Evolutionary conservation across 2,888 invertebrate species (phyloP).

Genomic region (Eudemis profundana): DNA sequence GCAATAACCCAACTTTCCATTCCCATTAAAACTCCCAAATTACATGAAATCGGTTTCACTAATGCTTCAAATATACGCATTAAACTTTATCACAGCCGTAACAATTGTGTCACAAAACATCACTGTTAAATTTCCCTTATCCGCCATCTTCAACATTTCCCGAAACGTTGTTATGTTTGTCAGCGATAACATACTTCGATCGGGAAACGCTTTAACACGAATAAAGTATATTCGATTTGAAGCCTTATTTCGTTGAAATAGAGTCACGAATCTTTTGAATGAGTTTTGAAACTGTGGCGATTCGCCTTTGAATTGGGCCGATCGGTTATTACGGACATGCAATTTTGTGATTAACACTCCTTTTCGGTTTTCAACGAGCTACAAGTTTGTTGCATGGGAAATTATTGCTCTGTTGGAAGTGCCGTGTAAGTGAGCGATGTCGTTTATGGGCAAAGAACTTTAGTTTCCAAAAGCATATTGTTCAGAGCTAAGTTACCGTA

Average conservation of each 20-base stretch:
- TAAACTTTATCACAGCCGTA: not conserved
- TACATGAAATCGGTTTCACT: not conserved
- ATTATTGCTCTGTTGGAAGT: constrained; percentile 1
- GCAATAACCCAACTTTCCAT: too few relatives aligned
- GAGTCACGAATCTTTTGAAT: not conserved
- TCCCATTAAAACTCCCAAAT: not conserved
- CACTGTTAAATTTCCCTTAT: constrained; percentile 21
- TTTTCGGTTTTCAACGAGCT: constrained; percentile 41
- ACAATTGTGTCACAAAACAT: constrained; percentile 25
- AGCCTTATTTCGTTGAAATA: constrained; percentile 2
- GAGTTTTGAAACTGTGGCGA: not conserved
- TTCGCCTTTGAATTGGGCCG: constrained; percentile 16
- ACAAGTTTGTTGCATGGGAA: constrained; percentile 6
- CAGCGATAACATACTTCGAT: constrained; percentile 13
- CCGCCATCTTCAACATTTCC: constrained; percentile 20
- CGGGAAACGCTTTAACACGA: not conserved
- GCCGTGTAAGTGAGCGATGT: not conserved
- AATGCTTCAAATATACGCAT: not conserved
- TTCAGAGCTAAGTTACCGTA: not conserved
- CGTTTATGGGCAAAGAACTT: not conserved
- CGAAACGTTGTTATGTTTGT: constrained; percentile 26
- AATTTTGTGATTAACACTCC: constrained; percentile 43
- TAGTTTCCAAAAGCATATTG: not conserved
- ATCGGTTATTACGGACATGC: constrained; percentile 43
- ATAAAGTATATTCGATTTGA: not conserved